Evolutionary conservation across 1,140 invertebrate species (phyloP), one percentile per base, ranked within the genome.

Genomic region (Eulimnadia texana): DNA sequence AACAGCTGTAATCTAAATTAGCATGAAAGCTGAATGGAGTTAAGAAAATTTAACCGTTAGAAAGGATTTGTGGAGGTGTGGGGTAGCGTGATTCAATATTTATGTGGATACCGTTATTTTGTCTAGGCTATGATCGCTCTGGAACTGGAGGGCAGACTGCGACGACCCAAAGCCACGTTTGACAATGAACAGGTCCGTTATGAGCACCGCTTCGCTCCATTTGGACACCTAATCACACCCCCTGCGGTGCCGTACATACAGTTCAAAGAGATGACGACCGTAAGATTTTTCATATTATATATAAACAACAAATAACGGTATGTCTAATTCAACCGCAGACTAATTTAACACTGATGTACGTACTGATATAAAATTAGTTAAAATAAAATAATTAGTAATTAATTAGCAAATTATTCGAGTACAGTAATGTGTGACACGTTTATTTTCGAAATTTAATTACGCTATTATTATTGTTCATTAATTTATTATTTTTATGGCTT

Each of bases 111-210:
- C 16, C 16, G 6, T 16, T 23, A 29, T 50, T 66, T 57, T 59
- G 66, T 75, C 64, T n/a, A 88, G 85, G 84, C 84, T 49, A 78
- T 88, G 66, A 73, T 85, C 51, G 86, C 82, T 27, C 82, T 91
- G 63, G 76, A 79, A 50, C 73, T 85, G 66, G 84, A 86, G 70
- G 79, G 78, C 10, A 83, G 83, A 71, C 73, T 88, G 53, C 80
- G 78, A 65, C 82, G 88, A 66, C 86, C 88, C 0, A 79, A 87
- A 69, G 84, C 88, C 33, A 82, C 90, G 70, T 96, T 96, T 76
- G 92, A 96, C 73, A 90, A 84, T 69, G 94, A 98, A 74, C 82
- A 88, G 69, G 90, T 96, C 13, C 82, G 93, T 42, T 98, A 95
- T 72, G 90, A 94, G 69, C 92, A 96, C 64, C 81, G 94, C 61